Evolutionary conservation across 2,888 invertebrate species (phyloP), one percentile per base, ranked within the genome.

Genomic region (Amphipyra berbera): DNA sequence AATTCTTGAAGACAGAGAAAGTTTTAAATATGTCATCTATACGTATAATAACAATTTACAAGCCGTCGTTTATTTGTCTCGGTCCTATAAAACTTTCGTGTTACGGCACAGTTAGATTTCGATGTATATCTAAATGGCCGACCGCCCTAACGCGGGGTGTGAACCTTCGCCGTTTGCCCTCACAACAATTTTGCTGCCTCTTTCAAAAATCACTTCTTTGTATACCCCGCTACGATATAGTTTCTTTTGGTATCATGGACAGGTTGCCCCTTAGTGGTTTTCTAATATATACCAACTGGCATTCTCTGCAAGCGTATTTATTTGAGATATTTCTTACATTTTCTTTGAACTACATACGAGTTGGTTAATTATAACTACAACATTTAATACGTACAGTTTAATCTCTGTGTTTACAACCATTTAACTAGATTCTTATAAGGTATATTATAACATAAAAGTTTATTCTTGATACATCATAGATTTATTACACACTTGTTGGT

Each of bases 91-190:
- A 91, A 85, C 84, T 81, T 91, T 90, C 95, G 92, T 94, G 94
- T 89, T 85, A 82, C 79, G 81, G 82, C 78, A 84, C 88, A 88
- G 89, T 94, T 93, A 88, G 88, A 89, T 86, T 85, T 77, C 78
- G 94, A 94, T 94, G 84, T 81, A 86, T 90, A 94, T 94, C 94
- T 93, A 87, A 91, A 91, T 87, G 88, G 85, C 81, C 75, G 83
- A 80, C 81, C 82, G 83, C 83, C 85, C 83, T 78, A 79, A 75
- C 84, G 78, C 83, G 88, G 76, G 21, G 89, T 91, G 92, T 87
- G 88, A 92, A 90, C 90, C 87, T 90, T 90, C 78, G 86, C 85
- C 87, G 86, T 88, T 89, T 82, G 82, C 85, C 84, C 81, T 84
- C 82, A 81, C 79, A 78, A 84, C 83, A 83, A 87, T 81, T 78